phyloP scores from a whole-genome alignment of 2,888 invertebrate species.

The Oscheius sp. region DNA sequence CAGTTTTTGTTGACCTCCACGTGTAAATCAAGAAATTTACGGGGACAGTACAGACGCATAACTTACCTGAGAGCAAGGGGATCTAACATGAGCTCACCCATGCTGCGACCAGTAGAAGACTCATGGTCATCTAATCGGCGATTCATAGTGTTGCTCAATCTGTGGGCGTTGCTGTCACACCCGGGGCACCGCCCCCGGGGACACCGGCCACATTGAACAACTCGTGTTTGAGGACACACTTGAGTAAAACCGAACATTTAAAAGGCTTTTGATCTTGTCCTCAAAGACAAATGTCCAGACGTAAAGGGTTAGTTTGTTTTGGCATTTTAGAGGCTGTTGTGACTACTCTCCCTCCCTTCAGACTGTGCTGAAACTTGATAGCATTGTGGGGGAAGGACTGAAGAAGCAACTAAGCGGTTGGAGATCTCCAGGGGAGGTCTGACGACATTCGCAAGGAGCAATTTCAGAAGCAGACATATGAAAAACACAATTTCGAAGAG shows the following conservation, averaged over 20 bases:
- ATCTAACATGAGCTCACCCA: constrained; percentile 22
- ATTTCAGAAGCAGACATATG: neutral
- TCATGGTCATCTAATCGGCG: constrained; percentile 30
- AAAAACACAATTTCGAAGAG: constrained; percentile 10
- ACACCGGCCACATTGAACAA: constrained; percentile 22
- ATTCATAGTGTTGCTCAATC: constrained; percentile 31
- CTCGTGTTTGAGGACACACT: constrained; percentile 19
- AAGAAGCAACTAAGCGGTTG: no score
- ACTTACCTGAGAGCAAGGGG: constrained; percentile 13
- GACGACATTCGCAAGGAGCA: neutral
- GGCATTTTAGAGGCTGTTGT: neutral
- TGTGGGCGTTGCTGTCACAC: constrained; percentile 22
- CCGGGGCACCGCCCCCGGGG: constrained; percentile 25
- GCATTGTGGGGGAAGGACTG: constrained; percentile 3
- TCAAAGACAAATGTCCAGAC: neutral
- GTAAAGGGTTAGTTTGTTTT: neutral
- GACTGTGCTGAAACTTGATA: constrained; percentile 16
- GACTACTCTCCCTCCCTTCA: neutral
- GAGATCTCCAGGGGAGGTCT: neutral
- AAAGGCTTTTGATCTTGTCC: neutral
- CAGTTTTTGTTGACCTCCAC: neutral
- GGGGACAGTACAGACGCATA: neutral
- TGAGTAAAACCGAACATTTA: constrained; percentile 9
- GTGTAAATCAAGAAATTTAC: neutral
- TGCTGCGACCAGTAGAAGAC: constrained; percentile 5